Evolutionary conservation across 2,113 vertebrate genomes (phyloP).

Genomic region (Numida meleagris): DNA sequence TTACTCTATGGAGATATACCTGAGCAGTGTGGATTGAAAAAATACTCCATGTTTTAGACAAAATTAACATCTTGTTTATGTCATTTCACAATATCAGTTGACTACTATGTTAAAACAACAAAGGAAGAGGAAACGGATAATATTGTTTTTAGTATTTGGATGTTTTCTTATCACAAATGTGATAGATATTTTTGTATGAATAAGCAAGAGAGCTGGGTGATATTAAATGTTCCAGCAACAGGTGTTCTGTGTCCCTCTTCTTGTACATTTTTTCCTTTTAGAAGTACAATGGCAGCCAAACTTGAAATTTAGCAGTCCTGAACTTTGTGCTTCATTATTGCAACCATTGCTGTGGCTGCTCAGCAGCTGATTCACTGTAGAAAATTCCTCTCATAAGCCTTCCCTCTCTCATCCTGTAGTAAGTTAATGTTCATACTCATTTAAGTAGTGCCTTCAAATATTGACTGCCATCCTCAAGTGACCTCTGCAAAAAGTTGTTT

Average conservation of each 20-base stretch:
- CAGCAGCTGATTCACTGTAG: constrained; percentile 43
- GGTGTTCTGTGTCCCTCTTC: constrained; percentile 51
- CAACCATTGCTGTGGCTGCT: background rate
- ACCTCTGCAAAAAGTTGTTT: background rate
- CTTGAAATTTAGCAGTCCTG: constrained; percentile 61
- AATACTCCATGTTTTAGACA: background rate
- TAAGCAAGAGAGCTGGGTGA: constrained; percentile 24
- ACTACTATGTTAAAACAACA: constrained; percentile 26
- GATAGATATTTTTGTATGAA: constrained; percentile 34
- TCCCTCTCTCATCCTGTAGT: background rate
- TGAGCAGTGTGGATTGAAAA: background rate
- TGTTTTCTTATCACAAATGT: constrained; percentile 53
- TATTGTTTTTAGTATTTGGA: constrained; percentile 39
- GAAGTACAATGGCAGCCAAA: constrained; percentile 40
- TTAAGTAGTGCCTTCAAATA: background rate
- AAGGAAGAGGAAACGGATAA: constrained; percentile 31
- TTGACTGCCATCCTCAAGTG: background rate
- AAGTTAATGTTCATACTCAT: background rate
- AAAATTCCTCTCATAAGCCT: background rate
- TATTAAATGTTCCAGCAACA: constrained; percentile 48
- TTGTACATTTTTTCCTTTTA: constrained; percentile 10
- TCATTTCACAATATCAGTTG: constrained; percentile 1
- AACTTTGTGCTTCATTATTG: constrained; percentile 38
- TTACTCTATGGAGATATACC: background rate
- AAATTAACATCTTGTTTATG: background rate